phyloP scores from a whole-genome alignment of 2,888 invertebrate genomes.

The Ramazzottius varieornatus region DNA sequence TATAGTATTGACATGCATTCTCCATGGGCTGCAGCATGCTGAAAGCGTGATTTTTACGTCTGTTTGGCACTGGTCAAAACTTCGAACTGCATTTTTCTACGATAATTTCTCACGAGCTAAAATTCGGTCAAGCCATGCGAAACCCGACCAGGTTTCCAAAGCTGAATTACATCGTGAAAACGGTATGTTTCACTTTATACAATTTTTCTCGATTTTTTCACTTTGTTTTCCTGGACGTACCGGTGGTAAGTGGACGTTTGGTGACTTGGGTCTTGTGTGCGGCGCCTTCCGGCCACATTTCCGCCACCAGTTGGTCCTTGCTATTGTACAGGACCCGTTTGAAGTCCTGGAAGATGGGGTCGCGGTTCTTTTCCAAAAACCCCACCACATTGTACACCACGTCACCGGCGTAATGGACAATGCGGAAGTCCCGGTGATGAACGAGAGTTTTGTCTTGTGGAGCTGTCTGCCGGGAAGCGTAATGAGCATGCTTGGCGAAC shows the following conservation, averaged over 20 bases:
- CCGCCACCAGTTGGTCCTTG: conserved; percentile 41
- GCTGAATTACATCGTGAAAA: too few relatives aligned
- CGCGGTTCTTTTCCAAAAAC: conserved; percentile 90
- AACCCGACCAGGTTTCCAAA: too few relatives aligned
- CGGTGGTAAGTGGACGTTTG: conserved; percentile 76
- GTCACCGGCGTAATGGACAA: conserved; percentile 80
- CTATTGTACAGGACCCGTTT: conserved; percentile 69
- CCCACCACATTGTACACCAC: conserved; percentile 67
- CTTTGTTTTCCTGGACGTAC: too few relatives aligned
- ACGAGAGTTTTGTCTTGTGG: conserved; percentile 26
- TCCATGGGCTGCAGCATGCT: too few relatives aligned
- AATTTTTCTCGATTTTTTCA: too few relatives aligned
- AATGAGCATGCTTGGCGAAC: conserved; percentile 57
- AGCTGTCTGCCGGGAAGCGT: conserved; percentile 35
- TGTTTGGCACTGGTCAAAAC: too few relatives aligned
- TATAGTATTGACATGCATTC: too few relatives aligned
- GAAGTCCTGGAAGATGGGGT: conserved; percentile 83
- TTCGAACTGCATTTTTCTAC: too few relatives aligned
- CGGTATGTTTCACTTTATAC: too few relatives aligned
- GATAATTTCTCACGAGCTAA: too few relatives aligned
- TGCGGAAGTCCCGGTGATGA: conserved; percentile 24
- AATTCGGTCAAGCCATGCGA: too few relatives aligned
- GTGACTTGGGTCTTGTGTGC: conserved; percentile 62
- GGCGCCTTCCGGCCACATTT: conserved; percentile 88
- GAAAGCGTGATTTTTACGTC: too few relatives aligned